Evolutionary conservation across 1,140 invertebrate genomes (phyloP).

Genomic region (Heliconius congener): DNA sequence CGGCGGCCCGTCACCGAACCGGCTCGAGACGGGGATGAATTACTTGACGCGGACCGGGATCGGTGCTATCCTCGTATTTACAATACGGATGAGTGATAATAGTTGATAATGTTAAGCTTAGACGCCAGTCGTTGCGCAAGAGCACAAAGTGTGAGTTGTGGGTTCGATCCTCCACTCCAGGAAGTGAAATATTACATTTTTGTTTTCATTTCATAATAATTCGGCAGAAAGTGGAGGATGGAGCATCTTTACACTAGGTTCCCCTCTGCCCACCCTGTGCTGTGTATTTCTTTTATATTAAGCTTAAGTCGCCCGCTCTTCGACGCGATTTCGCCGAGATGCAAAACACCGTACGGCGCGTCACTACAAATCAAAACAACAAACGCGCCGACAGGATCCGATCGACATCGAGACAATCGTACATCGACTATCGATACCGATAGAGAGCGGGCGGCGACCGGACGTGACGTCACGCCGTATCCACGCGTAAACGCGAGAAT

Average conservation of each 20-base stretch:
- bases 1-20: slow-evolving; percentile 63
- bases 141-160: too few species aligned
- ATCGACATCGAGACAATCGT: slow-evolving; percentile 68
- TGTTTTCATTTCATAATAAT: too few species aligned
- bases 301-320: not conserved
- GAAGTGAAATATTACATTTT: too few species aligned
- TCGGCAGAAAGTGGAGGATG: too few species aligned
- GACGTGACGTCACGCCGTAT: slow-evolving; percentile 72
- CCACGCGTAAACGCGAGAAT: slow-evolving; percentile 75
- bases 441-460: slow-evolving; percentile 54
- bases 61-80: slow-evolving; percentile 38
- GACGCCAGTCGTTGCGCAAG: too few species aligned
- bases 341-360: slow-evolving; percentile 54
- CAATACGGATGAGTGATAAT: slow-evolving; percentile 33
- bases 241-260: too few species aligned
- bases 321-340: slow-evolving; percentile 52
- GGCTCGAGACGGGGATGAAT: slow-evolving; percentile 74
- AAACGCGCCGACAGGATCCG: slow-evolving; percentile 73
- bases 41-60: slow-evolving; percentile 44
- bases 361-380: slow-evolving; percentile 73
- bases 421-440: slow-evolving; percentile 65
- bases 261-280: too few species aligned
- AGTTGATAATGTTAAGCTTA: slow-evolving; percentile 23
- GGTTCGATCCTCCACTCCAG: too few species aligned
- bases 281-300: not conserved